phyloP scores from a whole-genome alignment of 2,888 invertebrate genomes.

The Tachina fera region DNA sequence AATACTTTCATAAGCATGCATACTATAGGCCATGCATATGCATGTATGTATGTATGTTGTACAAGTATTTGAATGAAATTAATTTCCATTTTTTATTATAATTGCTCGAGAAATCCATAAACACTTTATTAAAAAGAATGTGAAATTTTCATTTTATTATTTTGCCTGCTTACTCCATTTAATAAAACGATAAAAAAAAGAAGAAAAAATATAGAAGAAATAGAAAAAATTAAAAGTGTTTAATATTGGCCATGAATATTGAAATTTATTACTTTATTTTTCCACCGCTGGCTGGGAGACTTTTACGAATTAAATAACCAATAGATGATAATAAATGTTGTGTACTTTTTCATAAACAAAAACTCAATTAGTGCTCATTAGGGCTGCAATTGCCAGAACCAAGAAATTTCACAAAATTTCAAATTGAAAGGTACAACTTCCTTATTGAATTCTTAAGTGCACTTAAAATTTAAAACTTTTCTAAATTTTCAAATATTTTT shows the following conservation, averaged over 20 bases:
- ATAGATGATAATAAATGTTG: background rate
- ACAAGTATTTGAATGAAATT: slow-evolving; percentile 59
- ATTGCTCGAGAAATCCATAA: slow-evolving; percentile 69
- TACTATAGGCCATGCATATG: background rate
- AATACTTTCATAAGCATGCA: slow-evolving; percentile 45
- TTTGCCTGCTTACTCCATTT: slow-evolving; percentile 36
- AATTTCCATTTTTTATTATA: slow-evolving; percentile 70
- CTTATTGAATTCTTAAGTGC: background rate
- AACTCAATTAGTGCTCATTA: slow-evolving; percentile 25
- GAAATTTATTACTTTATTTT: slow-evolving; percentile 67
- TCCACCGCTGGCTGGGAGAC: background rate
- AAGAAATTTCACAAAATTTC: background rate
- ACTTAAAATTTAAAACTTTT: no score
- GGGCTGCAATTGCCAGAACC: background rate
- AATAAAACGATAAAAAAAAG: slow-evolving; percentile 44
- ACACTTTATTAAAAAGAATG: slow-evolving; percentile 69
- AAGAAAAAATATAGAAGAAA: background rate
- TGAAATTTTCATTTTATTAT: slow-evolving; percentile 65
- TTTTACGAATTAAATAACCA: background rate
- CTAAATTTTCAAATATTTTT: background rate
- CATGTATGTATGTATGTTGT: slow-evolving; percentile 1
- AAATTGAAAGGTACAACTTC: background rate
- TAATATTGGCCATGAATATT: slow-evolving; percentile 48
- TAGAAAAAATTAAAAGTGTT: slow-evolving; percentile 54
- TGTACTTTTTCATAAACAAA: background rate